These are phyloP conservation scores for Hedychridium roseum DNA, from an alignment of 2,888 invertebrate genomes.

Conservation along the genomic window DNA sequence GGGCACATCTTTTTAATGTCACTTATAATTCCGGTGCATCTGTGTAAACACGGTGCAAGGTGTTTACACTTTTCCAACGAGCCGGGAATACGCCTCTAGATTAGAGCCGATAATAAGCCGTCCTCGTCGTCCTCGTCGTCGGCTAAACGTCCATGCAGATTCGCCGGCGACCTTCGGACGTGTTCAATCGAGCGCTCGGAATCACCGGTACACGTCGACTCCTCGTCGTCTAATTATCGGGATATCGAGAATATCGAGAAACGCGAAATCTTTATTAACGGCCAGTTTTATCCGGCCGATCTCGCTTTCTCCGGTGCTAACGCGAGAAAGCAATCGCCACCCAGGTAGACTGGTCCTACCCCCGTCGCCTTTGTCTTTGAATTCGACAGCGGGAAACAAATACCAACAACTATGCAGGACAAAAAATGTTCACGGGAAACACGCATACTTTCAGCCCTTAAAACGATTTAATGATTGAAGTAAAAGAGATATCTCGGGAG, in stretches of 20 bases:
- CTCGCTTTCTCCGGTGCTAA: neutral
- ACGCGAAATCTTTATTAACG: conserved; percentile 4
- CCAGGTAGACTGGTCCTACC: no score
- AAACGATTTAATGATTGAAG: no score
- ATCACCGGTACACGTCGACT: conserved; percentile 20
- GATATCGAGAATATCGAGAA: conserved; percentile 5
- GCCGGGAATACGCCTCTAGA: conserved; percentile 13
- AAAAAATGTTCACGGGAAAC: no score
- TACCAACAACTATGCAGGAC: no score
- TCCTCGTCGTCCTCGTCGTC: conserved; percentile 3
- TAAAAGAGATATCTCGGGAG: no score
- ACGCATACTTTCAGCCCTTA: no score
- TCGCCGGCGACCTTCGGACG: conserved; percentile 23
- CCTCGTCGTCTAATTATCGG: conserved; percentile 18
- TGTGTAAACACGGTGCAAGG: conserved; percentile 37
- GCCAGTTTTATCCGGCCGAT: neutral
- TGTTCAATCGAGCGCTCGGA: conserved; percentile 16
- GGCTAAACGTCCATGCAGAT: conserved; percentile 16
- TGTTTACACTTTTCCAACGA: conserved; percentile 19
- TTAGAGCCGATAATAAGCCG: conserved; percentile 25
- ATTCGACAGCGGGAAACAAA: no score
- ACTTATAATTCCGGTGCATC: conserved; percentile 33
- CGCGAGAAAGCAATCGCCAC: no score
- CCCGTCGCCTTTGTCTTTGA: no score
- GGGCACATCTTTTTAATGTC: conserved; percentile 25